Evolutionary conservation across 2,888 invertebrate genomes (phyloP), one percentile per base, ranked within the genome.

Genomic region (Euspilapteryx auroguttella): DNA sequence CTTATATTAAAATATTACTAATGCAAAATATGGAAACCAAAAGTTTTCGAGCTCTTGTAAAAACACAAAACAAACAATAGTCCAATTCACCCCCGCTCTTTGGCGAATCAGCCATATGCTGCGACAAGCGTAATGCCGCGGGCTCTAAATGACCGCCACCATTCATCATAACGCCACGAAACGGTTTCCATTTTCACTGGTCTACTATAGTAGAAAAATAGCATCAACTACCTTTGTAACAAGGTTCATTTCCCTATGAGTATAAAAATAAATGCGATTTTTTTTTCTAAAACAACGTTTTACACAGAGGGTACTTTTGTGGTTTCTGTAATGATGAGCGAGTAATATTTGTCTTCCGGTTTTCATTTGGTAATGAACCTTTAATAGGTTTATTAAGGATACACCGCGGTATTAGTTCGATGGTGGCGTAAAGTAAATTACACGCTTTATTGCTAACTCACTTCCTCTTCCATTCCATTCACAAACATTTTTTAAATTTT

Each of bases 341-440:
- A 49, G 51, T 71, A 73, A 73, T 71, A 50, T 49, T 45, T 44
- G 38, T 48, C 53, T 71, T 75, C 73, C 73, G 68, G 61, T 41
- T 41, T 47, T 57, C 55, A 62, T 71, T 71, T 63, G 62, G 59
- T 68, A 69, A 71, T 69, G 65, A 63, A 55, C 53, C 49, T 6
- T 47, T 59, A 71, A 73, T 73, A 59, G 62, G 62, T 69, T 68
- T 66, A 68, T 69, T 65, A 62, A 55, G 52, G 50, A 45, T 49
- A 41, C 46, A 46, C 42, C 45, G 36, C 40, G 40, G 51, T 21
- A 20, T 25, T 46, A 38, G 45, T 52, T n/a, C n/a, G n/a, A 49
- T 41, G 47, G 46, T 42, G 47, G 69, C 59, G 69, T 66, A 56
- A 65, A 65, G 55, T 49, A 48, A 54, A 55, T 59, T 58, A 55